These are phyloP conservation scores for Apis florea DNA, from an alignment of 1,140 invertebrate species.

Conservation along the genomic window DNA sequence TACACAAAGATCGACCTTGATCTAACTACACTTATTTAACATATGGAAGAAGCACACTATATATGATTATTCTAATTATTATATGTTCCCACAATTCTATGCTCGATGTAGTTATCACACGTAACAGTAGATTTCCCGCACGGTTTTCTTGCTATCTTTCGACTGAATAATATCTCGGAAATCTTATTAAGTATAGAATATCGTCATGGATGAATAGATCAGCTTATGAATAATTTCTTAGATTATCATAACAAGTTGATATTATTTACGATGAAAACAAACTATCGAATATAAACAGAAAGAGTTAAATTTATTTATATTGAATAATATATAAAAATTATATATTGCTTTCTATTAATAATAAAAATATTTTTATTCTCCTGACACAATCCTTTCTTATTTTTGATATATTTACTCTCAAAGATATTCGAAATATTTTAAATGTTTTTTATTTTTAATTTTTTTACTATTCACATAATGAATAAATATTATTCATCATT, in stretches of 20 bases:
- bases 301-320: background rate
- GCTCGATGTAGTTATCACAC: conserved; percentile 38
- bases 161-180: conserved; percentile 42
- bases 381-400: no score
- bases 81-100: conserved; percentile 73
- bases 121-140: conserved; percentile 38
- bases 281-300: background rate
- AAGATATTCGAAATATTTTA: no score
- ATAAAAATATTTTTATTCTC: background rate
- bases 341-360: background rate
- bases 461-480: background rate
- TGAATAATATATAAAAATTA: background rate
- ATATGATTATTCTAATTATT: conserved; percentile 65
- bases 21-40: conserved; percentile 34
- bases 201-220: conserved; percentile 17
- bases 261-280: background rate
- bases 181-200: conserved; percentile 53
- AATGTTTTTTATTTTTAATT: background rate
- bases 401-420: no score
- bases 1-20: conserved; percentile 31
- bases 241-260: background rate
- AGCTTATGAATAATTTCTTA: background rate
- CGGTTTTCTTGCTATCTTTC: conserved; percentile 22
- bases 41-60: conserved; percentile 9
- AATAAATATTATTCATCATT: background rate